Evolutionary conservation across 2,113 vertebrate genomes (phyloP).

Genomic region (Felis chaus): DNA sequence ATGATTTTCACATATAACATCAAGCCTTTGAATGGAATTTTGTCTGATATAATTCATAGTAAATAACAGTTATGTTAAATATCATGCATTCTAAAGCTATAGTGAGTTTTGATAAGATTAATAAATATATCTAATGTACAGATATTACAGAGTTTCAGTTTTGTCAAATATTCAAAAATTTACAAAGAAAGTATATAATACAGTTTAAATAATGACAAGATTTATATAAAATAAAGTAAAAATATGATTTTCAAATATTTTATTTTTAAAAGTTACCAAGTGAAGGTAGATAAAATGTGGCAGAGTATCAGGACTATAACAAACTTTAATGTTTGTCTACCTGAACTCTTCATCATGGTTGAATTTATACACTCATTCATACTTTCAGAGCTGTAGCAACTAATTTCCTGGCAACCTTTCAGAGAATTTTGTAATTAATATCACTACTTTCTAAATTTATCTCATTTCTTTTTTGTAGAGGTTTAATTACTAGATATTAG

Average conservation of each 20-base stretch:
- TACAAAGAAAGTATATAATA: neutral
- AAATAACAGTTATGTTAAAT: neutral
- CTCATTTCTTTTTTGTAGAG: neutral
- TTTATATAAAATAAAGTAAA: neutral
- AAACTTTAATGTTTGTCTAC: neutral
- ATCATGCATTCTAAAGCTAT: neutral
- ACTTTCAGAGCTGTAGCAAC: neutral
- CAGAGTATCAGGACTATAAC: neutral
- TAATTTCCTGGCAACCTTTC: neutral
- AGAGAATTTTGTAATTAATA: neutral
- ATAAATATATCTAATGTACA: neutral
- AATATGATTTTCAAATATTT: neutral
- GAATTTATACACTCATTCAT: neutral
- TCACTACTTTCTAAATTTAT: neutral
- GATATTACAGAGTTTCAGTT: neutral
- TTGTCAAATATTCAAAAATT: neutral
- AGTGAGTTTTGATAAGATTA: neutral
- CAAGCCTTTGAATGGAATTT: neutral
- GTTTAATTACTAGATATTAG: neutral
- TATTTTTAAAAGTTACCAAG: neutral
- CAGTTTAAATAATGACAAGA: neutral
- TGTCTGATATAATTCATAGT: neutral
- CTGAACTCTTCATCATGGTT: neutral
- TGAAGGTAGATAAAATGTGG: neutral
- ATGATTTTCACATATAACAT: neutral